Conservation (phyloP, 92 coral and sea anemone species). For the Porites lobata region DNA sequence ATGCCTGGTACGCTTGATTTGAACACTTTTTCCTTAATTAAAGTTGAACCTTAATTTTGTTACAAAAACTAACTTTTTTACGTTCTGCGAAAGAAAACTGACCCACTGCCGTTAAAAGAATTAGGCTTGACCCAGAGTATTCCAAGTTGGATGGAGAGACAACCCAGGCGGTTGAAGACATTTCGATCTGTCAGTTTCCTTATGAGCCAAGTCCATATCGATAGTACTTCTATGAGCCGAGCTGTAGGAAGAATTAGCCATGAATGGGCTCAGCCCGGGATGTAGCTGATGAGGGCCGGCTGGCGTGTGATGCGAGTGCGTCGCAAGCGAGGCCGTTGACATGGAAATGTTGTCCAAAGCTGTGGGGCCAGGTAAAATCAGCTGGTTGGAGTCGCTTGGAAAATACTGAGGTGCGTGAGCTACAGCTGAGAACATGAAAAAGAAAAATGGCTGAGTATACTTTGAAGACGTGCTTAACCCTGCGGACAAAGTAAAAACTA, state of each 20-base stretch:
- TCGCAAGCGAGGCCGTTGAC: constrained; percentile 65
- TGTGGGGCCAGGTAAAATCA: constrained; percentile 79
- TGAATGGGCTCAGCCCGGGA: constrained; percentile 67
- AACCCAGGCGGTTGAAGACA: constrained; percentile 75
- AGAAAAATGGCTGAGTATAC: not conserved
- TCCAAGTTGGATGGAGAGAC: constrained; percentile 83
- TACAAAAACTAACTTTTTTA: not conserved
- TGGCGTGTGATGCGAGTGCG: constrained; percentile 79
- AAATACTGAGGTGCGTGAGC: constrained; percentile 75
- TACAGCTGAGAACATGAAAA: not conserved
- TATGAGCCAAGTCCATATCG: constrained; percentile 68
- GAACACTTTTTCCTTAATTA: too few relatives aligned
- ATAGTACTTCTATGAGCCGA: constrained; percentile 53
- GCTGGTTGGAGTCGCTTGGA: constrained; percentile 76
- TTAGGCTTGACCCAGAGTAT: constrained; percentile 76
- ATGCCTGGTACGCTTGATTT: not conserved
- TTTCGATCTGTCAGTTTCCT: constrained; percentile 71
- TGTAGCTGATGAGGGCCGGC: constrained; percentile 66
- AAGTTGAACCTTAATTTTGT: too few relatives aligned
- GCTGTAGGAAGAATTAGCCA: constrained; percentile 57
- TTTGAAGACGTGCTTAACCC: too few relatives aligned
- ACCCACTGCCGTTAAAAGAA: not conserved
- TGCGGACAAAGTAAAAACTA: too few relatives aligned
- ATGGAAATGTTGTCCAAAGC: constrained; percentile 77
- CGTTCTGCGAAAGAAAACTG: not conserved